These are phyloP conservation scores for Meloidogyne chitwoodi DNA, from an alignment of 1,140 invertebrate species.

Conservation along the genomic window DNA sequence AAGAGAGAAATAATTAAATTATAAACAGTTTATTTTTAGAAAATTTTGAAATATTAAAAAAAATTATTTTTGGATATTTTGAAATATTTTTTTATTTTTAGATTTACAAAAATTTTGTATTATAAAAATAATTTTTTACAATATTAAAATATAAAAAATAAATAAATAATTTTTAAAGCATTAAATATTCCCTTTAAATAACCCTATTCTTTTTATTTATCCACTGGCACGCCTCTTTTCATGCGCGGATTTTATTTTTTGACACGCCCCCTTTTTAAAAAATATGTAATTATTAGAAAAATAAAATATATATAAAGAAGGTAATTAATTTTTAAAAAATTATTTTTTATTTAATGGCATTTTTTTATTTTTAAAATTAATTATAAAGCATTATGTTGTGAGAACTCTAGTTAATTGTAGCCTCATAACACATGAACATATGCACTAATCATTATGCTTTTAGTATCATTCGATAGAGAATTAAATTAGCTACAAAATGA, in stretches of 20 bases:
- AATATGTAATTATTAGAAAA: neutral
- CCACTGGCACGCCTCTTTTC: neutral
- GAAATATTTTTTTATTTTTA: no score
- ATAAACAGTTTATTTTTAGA: neutral
- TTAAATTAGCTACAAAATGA: neutral
- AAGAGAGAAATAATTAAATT: neutral
- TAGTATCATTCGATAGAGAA: neutral
- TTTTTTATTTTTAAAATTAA: neutral
- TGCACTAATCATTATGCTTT: neutral
- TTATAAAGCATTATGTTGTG: no score
- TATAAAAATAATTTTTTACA: no score
- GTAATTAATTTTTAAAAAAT: neutral
- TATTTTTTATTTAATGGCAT: neutral
- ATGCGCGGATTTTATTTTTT: neutral
- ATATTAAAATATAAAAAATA: no score
- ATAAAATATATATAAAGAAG: neutral
- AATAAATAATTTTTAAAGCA: no score
- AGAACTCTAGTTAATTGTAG: neutral
- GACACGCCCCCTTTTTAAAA: neutral
- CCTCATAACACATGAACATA: neutral
- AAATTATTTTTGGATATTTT: no score
- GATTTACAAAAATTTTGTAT: no score
- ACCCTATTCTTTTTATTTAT: neutral
- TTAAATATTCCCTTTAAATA: no score
- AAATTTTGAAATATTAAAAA: neutral